These are phyloP conservation scores for Patella vulgata DNA, from an alignment of 1,140 invertebrate species.

Conservation along the genomic window DNA sequence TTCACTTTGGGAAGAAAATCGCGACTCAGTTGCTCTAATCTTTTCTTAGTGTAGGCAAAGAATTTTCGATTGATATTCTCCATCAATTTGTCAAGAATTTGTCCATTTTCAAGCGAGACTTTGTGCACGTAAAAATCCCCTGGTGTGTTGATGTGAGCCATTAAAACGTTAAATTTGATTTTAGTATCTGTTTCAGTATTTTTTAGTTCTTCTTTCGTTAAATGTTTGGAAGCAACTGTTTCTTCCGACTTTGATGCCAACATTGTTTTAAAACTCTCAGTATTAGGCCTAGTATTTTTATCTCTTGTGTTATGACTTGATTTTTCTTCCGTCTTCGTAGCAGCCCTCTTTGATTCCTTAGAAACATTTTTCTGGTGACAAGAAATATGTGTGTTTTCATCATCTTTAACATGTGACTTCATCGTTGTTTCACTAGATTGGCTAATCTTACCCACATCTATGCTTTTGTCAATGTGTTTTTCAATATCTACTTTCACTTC, in stretches of 20 bases:
- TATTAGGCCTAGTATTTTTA: background rate
- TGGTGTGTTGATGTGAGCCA: conserved; percentile 31
- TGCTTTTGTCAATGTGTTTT: too few relatives aligned
- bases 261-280: background rate
- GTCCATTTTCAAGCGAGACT: conserved; percentile 24
- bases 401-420: too few relatives aligned
- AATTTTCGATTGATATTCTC: conserved; percentile 29
- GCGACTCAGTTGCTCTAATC: conserved; percentile 20
- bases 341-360: background rate
- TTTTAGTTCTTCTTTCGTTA: background rate
- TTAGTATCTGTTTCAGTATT: conserved; percentile 1
- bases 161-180: conserved; percentile 22
- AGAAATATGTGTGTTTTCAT: too few relatives aligned
- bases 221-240: conserved; percentile 6
- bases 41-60: conserved; percentile 16
- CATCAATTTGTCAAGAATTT: conserved; percentile 31
- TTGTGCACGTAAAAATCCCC: conserved; percentile 38
- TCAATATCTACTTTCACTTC: too few relatives aligned
- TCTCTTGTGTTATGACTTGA: background rate
- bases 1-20: conserved; percentile 19
- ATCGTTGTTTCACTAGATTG: too few relatives aligned
- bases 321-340: background rate
- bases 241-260: background rate
- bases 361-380: too few relatives aligned
- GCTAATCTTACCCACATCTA: too few relatives aligned